These are phyloP conservation scores for Dromas ardeola DNA, from an alignment of 2,113 vertebrate species.

Conservation along the genomic window DNA sequence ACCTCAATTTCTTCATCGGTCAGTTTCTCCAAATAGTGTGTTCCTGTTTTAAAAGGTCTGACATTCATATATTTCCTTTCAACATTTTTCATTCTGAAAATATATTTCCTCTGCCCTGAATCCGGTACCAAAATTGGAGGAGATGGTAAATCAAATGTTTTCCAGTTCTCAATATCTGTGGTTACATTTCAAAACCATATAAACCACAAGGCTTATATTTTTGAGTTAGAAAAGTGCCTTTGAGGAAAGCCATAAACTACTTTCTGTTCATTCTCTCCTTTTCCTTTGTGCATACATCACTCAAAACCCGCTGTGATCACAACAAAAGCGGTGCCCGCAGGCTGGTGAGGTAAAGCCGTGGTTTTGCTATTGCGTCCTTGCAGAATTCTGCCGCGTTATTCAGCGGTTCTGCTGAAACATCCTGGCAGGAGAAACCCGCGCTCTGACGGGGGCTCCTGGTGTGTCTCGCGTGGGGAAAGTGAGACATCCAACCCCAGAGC, in stretches of 20 bases:
- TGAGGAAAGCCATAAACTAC: conserved; percentile 44
- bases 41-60: background rate
- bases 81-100: background rate
- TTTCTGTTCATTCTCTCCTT: conserved; percentile 11
- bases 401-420: background rate
- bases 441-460: background rate
- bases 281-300: background rate
- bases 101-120: background rate
- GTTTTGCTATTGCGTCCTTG: background rate
- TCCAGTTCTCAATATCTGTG: conserved; percentile 38
- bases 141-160: conserved; percentile 28
- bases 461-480: background rate
- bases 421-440: background rate
- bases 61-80: background rate
- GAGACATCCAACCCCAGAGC: background rate
- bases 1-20: background rate
- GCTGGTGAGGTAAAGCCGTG: background rate
- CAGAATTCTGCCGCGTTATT: background rate
- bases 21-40: background rate
- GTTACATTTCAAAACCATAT: conserved; percentile 51
- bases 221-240: conserved; percentile 30
- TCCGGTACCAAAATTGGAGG: background rate
- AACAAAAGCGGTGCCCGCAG: background rate
- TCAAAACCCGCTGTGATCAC: background rate
- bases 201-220: conserved; percentile 56